Conservation (phyloP, 2,797 vertebrate genomes). For the Pangasius larnaudii region DNA sequence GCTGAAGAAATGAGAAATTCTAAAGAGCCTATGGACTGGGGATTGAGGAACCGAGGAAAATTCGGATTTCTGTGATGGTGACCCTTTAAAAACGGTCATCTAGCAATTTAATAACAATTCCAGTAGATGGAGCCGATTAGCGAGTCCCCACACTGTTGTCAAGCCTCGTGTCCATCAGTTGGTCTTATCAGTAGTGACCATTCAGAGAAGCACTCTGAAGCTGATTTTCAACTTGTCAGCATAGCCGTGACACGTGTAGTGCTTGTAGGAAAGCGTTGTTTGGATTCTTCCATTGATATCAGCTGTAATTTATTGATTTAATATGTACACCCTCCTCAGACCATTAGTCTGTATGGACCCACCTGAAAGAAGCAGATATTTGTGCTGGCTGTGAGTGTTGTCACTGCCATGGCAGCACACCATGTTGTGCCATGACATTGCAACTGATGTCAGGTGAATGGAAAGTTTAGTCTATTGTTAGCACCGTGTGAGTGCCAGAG, state of each 20-base stretch:
- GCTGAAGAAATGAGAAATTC: neutral
- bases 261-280: neutral
- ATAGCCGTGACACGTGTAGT: neutral
- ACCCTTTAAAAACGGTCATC: neutral
- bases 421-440: neutral
- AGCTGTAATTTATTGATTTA: neutral
- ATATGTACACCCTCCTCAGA: neutral
- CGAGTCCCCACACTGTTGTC: too few relatives aligned
- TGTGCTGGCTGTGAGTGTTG: conserved; percentile 11
- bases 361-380: neutral
- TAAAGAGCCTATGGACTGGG: neutral
- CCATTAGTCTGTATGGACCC: neutral
- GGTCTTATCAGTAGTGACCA: neutral
- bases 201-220: neutral
- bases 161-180: neutral
- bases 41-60: neutral
- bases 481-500: conserved; percentile 18
- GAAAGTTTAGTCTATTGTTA: conserved; percentile 55
- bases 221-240: neutral
- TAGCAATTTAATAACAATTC: neutral
- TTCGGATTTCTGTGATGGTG: neutral
- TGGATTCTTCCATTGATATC: neutral
- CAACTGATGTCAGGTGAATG: conserved; percentile 9
- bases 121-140: neutral
- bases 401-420: neutral